Evolutionary conservation across 2,113 vertebrate species (phyloP).

Genomic region (Bombycilla garrulus): DNA sequence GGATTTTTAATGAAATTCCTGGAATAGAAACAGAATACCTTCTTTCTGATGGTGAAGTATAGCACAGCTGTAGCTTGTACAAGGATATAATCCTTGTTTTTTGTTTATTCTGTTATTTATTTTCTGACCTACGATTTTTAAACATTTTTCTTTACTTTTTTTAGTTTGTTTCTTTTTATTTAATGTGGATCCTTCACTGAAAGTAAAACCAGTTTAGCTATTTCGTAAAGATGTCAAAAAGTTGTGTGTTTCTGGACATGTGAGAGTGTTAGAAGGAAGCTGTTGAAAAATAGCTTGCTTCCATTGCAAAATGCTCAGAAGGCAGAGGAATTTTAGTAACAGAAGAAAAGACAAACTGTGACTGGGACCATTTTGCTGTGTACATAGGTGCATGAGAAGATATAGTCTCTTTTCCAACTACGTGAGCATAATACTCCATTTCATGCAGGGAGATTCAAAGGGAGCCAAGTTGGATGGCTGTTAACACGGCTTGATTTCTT

Average conservation of each 20-base stretch:
- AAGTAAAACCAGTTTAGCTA: not conserved
- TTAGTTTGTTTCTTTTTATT: not conserved
- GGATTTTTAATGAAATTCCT: not conserved
- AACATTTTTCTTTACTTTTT: not conserved
- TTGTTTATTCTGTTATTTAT: not conserved
- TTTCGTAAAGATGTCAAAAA: not conserved
- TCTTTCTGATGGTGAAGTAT: not conserved
- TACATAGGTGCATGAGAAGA: not conserved
- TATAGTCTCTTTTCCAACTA: not conserved
- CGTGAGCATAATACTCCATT: not conserved
- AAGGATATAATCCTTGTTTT: not conserved
- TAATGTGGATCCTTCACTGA: not conserved
- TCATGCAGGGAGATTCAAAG: not conserved
- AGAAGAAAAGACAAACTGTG: not conserved
- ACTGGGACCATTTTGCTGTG: not conserved
- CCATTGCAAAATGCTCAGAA: not conserved
- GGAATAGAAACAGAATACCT: not conserved
- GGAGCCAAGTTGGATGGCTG: not conserved
- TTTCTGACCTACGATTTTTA: not conserved
- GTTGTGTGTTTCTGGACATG: accelerated
- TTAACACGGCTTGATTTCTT: not conserved
- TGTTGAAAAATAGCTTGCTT: not conserved
- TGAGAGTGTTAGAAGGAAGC: not conserved
- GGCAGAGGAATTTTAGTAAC: not conserved
- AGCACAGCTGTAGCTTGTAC: not conserved